Conservation (phyloP, 2,113 vertebrate genomes). For the Perca schrenkii region DNA sequence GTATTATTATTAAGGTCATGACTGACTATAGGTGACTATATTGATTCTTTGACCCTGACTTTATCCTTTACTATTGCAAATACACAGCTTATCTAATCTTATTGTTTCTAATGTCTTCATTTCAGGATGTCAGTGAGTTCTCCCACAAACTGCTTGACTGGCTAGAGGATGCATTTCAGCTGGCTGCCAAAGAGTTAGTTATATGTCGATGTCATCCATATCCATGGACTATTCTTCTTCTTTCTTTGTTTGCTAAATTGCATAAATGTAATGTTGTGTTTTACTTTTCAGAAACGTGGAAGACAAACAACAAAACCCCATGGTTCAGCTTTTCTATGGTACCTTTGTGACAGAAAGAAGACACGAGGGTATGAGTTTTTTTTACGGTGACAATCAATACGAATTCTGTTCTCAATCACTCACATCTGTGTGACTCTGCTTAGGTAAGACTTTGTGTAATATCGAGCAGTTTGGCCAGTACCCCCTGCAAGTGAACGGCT, state of each 20-base stretch:
- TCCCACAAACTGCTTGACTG: constrained; percentile 98
- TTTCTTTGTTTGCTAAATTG: neutral
- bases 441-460: constrained; percentile 92
- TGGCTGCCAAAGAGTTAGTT: constrained; percentile 92
- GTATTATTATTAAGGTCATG: too few species aligned
- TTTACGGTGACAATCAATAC: neutral
- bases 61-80: neutral
- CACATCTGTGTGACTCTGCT: constrained; percentile 19
- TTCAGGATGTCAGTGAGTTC: constrained; percentile 98
- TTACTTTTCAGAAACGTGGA: constrained; percentile 80
- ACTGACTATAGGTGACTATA: neutral
- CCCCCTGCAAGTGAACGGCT: constrained; percentile 97
- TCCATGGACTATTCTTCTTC: neutral
- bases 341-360: constrained; percentile 94
- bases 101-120: constrained; percentile 45
- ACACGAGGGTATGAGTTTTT: constrained; percentile 87
- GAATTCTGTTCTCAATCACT: neutral
- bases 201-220: neutral
- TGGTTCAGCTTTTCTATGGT: constrained; percentile 98
- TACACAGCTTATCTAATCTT: neutral
- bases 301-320: constrained; percentile 93
- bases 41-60: neutral
- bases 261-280: neutral
- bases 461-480: constrained; percentile 98
- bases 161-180: constrained; percentile 96